These are phyloP conservation scores for Apocrypta bakeri DNA, from an alignment of 1,140 invertebrate species.

Conservation along the genomic window DNA sequence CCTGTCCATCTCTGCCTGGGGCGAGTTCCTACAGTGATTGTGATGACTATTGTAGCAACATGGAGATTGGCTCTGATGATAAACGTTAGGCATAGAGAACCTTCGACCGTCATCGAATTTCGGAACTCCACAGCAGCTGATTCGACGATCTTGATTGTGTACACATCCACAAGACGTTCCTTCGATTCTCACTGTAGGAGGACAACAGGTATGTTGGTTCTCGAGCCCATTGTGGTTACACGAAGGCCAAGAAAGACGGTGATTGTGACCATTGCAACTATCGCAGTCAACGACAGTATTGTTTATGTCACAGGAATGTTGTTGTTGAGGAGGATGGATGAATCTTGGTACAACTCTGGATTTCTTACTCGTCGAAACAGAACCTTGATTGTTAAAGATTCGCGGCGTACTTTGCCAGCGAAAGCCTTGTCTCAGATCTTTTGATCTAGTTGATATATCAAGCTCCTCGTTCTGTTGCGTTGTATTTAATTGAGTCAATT, in stretches of 20 bases:
- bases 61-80: background rate
- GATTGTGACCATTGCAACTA: slow-evolving; percentile 26
- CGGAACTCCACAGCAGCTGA: background rate
- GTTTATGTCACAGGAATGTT: slow-evolving; percentile 55
- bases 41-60: slow-evolving; percentile 20
- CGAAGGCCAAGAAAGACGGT: slow-evolving; percentile 44
- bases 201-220: slow-evolving; percentile 28
- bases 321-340: slow-evolving; percentile 47
- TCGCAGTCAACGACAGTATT: slow-evolving; percentile 14
- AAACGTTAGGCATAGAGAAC: slow-evolving; percentile 16
- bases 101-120: slow-evolving; percentile 3
- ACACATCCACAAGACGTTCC: background rate
- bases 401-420: slow-evolving; percentile 58
- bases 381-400: slow-evolving; percentile 24
- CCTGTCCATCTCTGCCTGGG: background rate
- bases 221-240: slow-evolving; percentile 37
- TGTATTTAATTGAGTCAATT: slow-evolving; percentile 53
- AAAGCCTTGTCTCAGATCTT: slow-evolving; percentile 21
- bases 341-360: slow-evolving; percentile 47
- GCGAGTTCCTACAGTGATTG: background rate
- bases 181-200: slow-evolving; percentile 13
- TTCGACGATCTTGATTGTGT: slow-evolving; percentile 3
- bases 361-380: slow-evolving; percentile 60
- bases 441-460: slow-evolving; percentile 51
- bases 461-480: slow-evolving; percentile 55